Evolutionary conservation across 2,888 invertebrate genomes (phyloP), one percentile per base, ranked within the genome.

Genomic region (Nephrotoma flavescens): DNA sequence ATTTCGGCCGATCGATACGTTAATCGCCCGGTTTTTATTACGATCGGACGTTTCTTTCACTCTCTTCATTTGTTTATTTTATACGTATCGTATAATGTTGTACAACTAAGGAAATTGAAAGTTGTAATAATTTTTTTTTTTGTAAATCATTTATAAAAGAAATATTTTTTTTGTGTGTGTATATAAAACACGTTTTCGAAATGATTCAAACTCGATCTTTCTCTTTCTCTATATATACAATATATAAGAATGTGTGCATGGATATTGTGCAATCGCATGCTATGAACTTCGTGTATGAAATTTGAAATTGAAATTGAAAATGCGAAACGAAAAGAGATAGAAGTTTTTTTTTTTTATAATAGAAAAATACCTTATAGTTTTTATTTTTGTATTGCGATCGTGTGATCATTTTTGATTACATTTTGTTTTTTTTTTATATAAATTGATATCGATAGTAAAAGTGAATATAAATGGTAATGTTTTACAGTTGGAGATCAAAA

Each of bases 241-340:
- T 44, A 11, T 44, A 44, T 44, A 44, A 9, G 11, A 44, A 31
- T 44, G 44, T 71, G 5, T 71, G 71, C 31, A 31, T 31, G 31
- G 19, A 71, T 12, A 9, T 71, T 71, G 71, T 71, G 71, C 71
- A 71, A 71, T 71, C 71, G 71, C 71, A 71, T 9, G 71, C 71
- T 71, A 71, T 71, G 71, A 71, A 71, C 71, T 71, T 71, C 71
- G 71, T 71, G 71, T 71, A 71, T 71, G 71, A 71, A 71, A 71
- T 71, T 71, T 71, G 71, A 71, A 71, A 71, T 71, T 71, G 71
- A 71, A 71, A 84, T 84, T 85, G 84, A 42, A 85, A 85, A 85
- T 41, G 42, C 84, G 42, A 85, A 85, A 85, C 84, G 84, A 85
- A 85, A 85, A 41, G 84, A 85, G 42, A 85, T 9, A 15, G 15